Evolutionary conservation across 2,888 invertebrate genomes (phyloP).

Genomic region (Aethes cnicana): DNA sequence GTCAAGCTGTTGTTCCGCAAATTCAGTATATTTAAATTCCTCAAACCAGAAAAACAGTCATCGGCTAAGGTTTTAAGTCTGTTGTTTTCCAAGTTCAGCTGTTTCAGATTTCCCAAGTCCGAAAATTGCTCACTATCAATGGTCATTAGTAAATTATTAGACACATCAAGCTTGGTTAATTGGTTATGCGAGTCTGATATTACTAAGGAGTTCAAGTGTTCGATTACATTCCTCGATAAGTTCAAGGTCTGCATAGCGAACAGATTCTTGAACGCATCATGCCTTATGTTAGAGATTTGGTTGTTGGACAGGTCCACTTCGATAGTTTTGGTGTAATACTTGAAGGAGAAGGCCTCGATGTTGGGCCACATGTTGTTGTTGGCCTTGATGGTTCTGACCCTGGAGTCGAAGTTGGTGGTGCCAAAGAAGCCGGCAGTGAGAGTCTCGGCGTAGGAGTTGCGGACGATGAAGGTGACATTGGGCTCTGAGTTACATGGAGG

Average conservation of each 20-base stretch:
- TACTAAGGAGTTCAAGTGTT: constrained; percentile 45
- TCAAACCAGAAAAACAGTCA: constrained; percentile 48
- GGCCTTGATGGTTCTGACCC: constrained; percentile 54
- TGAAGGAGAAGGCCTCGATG: constrained; percentile 49
- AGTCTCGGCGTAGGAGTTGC: constrained; percentile 37
- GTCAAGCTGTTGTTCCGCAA: constrained; percentile 54
- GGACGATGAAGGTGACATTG: constrained; percentile 54
- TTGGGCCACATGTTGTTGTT: constrained; percentile 48
- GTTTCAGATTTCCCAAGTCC: constrained; percentile 44
- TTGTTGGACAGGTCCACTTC: constrained; percentile 54
- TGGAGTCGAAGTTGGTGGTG: constrained; percentile 64
- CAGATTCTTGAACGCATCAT: constrained; percentile 52
- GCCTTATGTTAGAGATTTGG: constrained; percentile 47
- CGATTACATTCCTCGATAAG: constrained; percentile 56
- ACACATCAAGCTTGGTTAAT: constrained; percentile 54
- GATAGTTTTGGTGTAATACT: constrained; percentile 52
- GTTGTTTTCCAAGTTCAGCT: constrained; percentile 56
- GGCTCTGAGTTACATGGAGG: constrained; percentile 47
- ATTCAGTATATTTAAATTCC: constrained; percentile 45
- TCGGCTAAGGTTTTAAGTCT: constrained; percentile 47
- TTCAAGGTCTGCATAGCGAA: constrained; percentile 47
- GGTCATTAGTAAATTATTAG: constrained; percentile 48
- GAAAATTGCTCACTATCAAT: constrained; percentile 46
- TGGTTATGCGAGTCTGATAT: constrained; percentile 40
- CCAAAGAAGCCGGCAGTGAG: constrained; percentile 57